phyloP scores from a whole-genome alignment of 2,113 vertebrate species.

The Furnarius figulus region DNA sequence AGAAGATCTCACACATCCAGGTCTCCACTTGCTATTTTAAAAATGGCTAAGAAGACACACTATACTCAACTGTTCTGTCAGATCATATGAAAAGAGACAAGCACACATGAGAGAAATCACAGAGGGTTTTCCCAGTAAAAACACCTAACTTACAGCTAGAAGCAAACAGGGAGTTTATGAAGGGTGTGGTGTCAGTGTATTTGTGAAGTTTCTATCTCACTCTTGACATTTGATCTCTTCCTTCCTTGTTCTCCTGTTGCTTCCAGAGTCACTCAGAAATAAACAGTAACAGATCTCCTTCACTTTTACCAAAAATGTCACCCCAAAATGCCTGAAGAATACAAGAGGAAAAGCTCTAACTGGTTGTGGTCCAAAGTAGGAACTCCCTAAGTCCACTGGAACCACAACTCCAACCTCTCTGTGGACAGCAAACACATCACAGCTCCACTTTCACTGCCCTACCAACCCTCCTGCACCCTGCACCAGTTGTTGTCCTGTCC shows the following conservation, averaged over 20 bases:
- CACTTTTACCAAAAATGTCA: neutral
- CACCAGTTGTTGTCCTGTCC: fast-evolving
- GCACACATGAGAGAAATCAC: neutral
- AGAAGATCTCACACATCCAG: neutral
- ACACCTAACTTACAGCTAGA: neutral
- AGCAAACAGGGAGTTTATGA: neutral
- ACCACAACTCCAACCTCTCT: neutral
- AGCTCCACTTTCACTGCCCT: neutral
- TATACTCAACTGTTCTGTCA: neutral
- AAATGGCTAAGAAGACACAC: neutral
- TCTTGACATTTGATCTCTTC: neutral
- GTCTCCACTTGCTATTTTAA: neutral
- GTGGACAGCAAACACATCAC: neutral
- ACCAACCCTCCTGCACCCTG: neutral
- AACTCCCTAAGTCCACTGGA: neutral
- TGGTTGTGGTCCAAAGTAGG: neutral
- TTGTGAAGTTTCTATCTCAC: neutral
- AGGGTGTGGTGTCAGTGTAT: neutral
- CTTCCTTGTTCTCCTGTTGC: neutral
- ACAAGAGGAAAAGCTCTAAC: neutral
- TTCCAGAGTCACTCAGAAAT: neutral
- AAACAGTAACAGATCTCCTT: neutral
- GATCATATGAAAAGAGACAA: neutral
- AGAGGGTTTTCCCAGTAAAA: neutral
- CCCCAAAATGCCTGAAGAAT: neutral